phyloP scores from a whole-genome alignment of 2,888 invertebrate genomes.

The Rhamnusium bicolor region DNA sequence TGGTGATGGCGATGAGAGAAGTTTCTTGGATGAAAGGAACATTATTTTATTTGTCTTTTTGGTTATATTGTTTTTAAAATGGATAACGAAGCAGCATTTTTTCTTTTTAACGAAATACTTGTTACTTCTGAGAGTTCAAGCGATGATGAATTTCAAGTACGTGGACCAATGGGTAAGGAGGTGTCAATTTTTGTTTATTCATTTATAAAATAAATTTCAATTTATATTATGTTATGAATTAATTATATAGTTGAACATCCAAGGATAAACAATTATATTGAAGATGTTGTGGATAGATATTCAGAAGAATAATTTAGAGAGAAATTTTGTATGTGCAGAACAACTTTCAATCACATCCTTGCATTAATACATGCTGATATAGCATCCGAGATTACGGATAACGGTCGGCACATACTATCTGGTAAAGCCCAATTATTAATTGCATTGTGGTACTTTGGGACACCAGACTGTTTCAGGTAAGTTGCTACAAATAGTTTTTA shows the following conservation, averaged over 20 bases:
- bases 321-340: constrained; percentile 31
- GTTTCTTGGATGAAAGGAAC: no score
- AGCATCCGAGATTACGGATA: constrained; percentile 28
- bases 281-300: constrained; percentile 25
- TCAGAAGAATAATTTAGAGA: constrained; percentile 30
- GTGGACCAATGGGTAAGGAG: constrained; percentile 19
- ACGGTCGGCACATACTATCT: constrained; percentile 31
- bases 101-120: constrained; percentile 21
- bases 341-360: constrained; percentile 27
- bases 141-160: constrained; percentile 18
- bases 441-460: constrained; percentile 35
- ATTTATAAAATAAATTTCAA: not conserved
- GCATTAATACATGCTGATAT: constrained; percentile 19
- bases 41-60: no score
- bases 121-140: constrained; percentile 27
- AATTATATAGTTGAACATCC: not conserved
- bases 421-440: constrained; percentile 24
- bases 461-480: constrained; percentile 35
- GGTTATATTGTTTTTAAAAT: no score
- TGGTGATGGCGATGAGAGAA: no score
- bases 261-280: constrained; percentile 21
- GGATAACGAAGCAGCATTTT: not conserved
- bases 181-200: no score
- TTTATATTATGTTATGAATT: not conserved
- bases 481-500: not conserved